Percentiles rank a stretch among this genome's conserved stretches.
These are phyloP conservation scores for Caenorhabditis becei DNA, from an alignment of 2,888 invertebrate species.

Conservation along the genomic window DNA sequence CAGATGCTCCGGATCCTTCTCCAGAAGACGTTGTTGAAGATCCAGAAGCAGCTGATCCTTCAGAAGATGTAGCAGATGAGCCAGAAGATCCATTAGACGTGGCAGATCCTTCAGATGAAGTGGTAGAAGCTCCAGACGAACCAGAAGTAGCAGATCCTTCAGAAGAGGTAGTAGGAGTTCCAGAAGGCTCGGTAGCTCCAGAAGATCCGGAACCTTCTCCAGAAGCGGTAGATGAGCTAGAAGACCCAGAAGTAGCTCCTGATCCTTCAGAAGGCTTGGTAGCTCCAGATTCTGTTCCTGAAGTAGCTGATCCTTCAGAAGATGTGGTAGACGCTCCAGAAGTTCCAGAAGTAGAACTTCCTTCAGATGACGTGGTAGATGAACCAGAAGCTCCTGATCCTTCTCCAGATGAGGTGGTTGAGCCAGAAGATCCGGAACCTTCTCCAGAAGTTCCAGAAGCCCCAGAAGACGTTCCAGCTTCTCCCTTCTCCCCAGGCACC, in stretches of 20 bases:
- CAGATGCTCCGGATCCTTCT: constrained; percentile 19
- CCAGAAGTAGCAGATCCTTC: neutral
- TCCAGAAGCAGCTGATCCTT: constrained; percentile 11
- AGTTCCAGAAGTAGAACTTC: constrained; percentile 15
- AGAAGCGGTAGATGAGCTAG: neutral
- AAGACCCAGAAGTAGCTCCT: neutral
- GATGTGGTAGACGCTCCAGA: constrained; percentile 12
- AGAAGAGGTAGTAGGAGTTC: constrained; percentile 3
- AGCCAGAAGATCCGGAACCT: constrained; percentile 15
- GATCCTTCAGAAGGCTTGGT: constrained; percentile 1
- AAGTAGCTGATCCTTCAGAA: constrained; percentile 8
- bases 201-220: neutral
- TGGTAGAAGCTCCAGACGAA: neutral
- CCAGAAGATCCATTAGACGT: no score
- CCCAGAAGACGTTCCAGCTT: constrained; percentile 12
- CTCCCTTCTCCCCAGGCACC: constrained; percentile 5
- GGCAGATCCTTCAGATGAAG: neutral
- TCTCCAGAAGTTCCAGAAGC: constrained; percentile 18
- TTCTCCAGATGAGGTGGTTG: constrained; percentile 11
- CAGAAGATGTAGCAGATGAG: neutral
- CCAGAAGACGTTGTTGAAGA: neutral
- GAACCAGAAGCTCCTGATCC: constrained; percentile 22
- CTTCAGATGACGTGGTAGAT: constrained; percentile 13
- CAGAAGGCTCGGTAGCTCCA: constrained; percentile 6
- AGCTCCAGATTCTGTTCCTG: constrained; percentile 17